Base-by-base conservation (phyloP, 2,113 vertebrate genomes). In the Pseudopipra pipra region DNA sequence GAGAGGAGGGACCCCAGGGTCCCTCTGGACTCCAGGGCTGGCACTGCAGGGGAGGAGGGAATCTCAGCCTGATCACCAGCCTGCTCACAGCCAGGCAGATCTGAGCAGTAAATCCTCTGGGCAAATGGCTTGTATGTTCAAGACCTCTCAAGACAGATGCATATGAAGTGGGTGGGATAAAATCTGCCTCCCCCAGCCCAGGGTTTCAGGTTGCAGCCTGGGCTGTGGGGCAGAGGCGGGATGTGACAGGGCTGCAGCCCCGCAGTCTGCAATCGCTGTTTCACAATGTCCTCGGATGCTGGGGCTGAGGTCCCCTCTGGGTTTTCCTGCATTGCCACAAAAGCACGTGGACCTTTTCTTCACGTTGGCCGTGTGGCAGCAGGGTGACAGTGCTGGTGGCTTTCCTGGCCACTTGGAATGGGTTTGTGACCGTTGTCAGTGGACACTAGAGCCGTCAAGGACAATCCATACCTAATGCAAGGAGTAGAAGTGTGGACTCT, bases 31-130 rank as follows among this genome's bases (percentile, higher is more conserved):
- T 2, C 25, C 20, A n/a, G 58, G 25, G 16, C 65, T 85, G 68
- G 43, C 6, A 15, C 27, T 81, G 25, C 47, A 39, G 31, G n/a
- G 47, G 4, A 54, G 56, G 33, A 41, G 31, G 63, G 12, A 54
- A 8, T 41, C 47, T 67, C 25, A 55, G 4, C 22, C 21, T 0
- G 0, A 41, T 21, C 37, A 41, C 41, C 58, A 39, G 39, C 39
- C 4, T n/a, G 41, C 59, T 37, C 22, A 1, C 0, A 0, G 5
- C 13, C 0, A 1, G 23, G 19, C 6, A 12, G n/a, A 11, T 25
- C 9, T 41, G 20, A 25, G 74, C 56, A 33, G 46, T 13, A 39
- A 37, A 35, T 22, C 28, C 66, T 51, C 65, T 24, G 46, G n/a
- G 12, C 47, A 16, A 52, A 39, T 6, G 27, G 16, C 4, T 14